Base-by-base conservation (phyloP, 2,888 invertebrate species). In the Pristionchus japonicus region DNA sequence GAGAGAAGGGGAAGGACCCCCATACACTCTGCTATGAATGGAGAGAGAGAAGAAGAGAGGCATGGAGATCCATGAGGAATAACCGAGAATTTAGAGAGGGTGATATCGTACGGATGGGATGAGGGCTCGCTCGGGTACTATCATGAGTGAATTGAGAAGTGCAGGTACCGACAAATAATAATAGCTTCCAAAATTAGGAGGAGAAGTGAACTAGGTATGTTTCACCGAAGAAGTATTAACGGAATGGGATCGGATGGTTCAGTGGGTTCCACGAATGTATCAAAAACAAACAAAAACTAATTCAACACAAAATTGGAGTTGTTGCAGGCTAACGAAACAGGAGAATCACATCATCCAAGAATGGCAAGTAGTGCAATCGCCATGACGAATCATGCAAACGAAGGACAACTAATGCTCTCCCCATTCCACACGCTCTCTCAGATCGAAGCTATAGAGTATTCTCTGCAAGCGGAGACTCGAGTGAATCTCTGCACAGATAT, bases 21-120 rank as follows among this genome's bases (percentile, higher is more conserved):
- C 64, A 64, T 57, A 49, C 40, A 85, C 52, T 64, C 57, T 64
- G 9, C 85, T 40, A 85, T 64, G 64, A 64, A 52, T 52, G 61
- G 83, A 83, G 31, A 37, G 83, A 77, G n/a, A n/a, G n/a, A n/a
- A n/a, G n/a, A n/a, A 61, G 49, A 85, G 34, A 57, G 57, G 27
- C 20, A 85, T 34, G 20, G 61, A 37, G 74, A 74, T 40, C 74
- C 74, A 11, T 17, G 34, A 49, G 31, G 86, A 86, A 64, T 57
- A 37, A 67, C 23, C 27, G 31, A 34, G 70, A 52, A 52, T 52
- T 52, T 52, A 52, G 52, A 52, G n/a, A 47, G 52, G 52, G 52
- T 52, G 23, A 85, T 27, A 67, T 27, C 31, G 67, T 67, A 70
- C n/a, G 13, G 70, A 27, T 34, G 67, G 49, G 34, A 34, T n/a